Percentiles rank a stretch among this genome's conserved stretches.
phyloP scores from a whole-genome alignment of 2,888 invertebrate species.

The Melangyna quadrimaculata region DNA sequence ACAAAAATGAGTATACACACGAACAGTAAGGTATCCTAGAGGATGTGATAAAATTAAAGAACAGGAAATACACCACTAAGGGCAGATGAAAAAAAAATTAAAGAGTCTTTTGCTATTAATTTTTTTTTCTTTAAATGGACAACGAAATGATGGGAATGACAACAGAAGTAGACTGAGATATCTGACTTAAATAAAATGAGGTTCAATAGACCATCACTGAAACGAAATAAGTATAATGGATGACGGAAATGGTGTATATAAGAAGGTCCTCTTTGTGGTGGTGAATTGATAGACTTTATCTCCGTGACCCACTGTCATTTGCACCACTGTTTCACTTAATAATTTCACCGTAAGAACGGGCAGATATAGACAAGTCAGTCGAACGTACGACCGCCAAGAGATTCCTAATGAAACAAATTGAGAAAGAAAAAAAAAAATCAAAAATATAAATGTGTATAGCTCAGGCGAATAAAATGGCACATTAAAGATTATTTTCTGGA shows the following conservation, averaged over 20 bases:
- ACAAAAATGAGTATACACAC: neutral
- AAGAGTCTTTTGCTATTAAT: neutral
- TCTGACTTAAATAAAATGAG: neutral
- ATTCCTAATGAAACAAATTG: neutral
- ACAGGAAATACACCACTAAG: neutral
- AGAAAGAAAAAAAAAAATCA: neutral
- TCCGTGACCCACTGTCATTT: constrained; percentile 38
- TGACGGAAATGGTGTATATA: neutral
- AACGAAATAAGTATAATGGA: neutral
- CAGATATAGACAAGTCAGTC: neutral
- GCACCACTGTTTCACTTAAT: constrained; percentile 35
- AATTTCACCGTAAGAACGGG: neutral
- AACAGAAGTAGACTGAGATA: constrained; percentile 8
- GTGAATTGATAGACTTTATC: constrained; percentile 10
- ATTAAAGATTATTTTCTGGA: neutral
- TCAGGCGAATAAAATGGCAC: neutral
- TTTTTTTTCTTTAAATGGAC: neutral
- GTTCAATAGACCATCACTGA: constrained; percentile 6
- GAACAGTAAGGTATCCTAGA: no score
- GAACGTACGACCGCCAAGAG: neutral
- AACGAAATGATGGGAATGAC: constrained; percentile 22
- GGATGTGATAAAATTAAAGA: neutral
- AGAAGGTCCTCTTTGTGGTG: neutral
- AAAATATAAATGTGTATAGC: neutral
- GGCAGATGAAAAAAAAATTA: neutral